Conservation (phyloP, 2,113 vertebrate genomes). For the Hylia prasina region DNA sequence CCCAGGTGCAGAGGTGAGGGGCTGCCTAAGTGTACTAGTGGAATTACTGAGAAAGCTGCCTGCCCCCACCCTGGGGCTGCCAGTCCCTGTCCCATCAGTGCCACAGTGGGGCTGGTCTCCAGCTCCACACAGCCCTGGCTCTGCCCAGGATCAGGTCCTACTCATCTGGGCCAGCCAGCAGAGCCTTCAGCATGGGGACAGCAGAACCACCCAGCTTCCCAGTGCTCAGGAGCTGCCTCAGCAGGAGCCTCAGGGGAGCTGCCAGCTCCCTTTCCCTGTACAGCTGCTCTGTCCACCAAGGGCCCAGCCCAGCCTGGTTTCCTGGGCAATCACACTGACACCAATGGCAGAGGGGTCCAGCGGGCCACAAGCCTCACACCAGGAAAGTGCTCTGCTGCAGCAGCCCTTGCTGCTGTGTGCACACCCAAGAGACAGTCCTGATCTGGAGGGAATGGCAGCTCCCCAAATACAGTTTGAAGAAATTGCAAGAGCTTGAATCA, state of each 20-base stretch:
- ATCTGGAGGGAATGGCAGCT: background rate
- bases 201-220: background rate
- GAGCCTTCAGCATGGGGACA: background rate
- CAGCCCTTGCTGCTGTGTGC: background rate
- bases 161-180: background rate
- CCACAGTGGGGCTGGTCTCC: background rate
- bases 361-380: background rate
- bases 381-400: background rate
- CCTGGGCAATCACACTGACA: background rate
- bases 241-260: background rate
- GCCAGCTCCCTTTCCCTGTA: background rate
- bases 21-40: background rate
- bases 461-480: background rate
- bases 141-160: background rate
- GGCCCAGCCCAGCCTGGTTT: background rate
- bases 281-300: background rate
- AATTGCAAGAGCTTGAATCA: background rate
- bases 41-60: background rate
- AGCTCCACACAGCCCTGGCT: background rate
- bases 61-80: background rate
- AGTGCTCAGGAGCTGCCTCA: background rate
- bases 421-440: background rate
- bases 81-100: background rate
- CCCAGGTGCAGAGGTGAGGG: background rate
- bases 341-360: fast-evolving